These are phyloP conservation scores for Venturia canescens DNA, from an alignment of 1,140 invertebrate species.

Conservation along the genomic window DNA sequence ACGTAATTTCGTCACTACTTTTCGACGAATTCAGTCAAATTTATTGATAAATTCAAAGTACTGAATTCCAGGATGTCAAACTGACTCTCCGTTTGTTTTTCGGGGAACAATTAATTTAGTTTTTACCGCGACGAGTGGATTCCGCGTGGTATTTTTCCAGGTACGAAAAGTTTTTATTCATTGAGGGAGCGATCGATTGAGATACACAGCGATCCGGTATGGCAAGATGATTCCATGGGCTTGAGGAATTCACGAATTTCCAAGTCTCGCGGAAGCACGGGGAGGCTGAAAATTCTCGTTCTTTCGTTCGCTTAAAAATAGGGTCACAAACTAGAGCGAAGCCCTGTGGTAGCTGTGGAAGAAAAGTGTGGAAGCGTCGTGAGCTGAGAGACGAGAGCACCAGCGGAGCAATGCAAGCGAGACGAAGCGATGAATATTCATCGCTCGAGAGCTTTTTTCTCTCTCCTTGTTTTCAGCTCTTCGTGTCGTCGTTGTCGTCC, in stretches of 20 bases:
- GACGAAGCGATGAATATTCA: constrained; percentile 75
- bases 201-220: constrained; percentile 1
- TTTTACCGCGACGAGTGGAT: background rate
- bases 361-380: constrained; percentile 27
- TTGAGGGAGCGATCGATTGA: background rate
- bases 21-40: too few species aligned
- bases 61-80: background rate
- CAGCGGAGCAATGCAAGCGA: constrained; percentile 55
- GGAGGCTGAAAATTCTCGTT: constrained; percentile 17
- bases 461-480: constrained; percentile 45
- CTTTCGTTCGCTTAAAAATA: constrained; percentile 60
- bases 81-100: background rate
- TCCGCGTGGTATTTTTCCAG: background rate
- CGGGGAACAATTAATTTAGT: background rate
- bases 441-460: constrained; percentile 66
- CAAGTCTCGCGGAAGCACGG: background rate
- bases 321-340: constrained; percentile 60
- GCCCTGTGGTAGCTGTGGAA: constrained; percentile 45
- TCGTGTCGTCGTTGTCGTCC: constrained; percentile 32
- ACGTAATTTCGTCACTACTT: too few species aligned
- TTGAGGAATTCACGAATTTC: constrained; percentile 27
- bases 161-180: background rate
- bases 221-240: background rate
- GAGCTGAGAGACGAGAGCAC: constrained; percentile 15
- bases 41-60: background rate